These are phyloP conservation scores for Paracanthobrama guichenoti DNA, from an alignment of 2,113 vertebrate species.

Conservation along the genomic window DNA sequence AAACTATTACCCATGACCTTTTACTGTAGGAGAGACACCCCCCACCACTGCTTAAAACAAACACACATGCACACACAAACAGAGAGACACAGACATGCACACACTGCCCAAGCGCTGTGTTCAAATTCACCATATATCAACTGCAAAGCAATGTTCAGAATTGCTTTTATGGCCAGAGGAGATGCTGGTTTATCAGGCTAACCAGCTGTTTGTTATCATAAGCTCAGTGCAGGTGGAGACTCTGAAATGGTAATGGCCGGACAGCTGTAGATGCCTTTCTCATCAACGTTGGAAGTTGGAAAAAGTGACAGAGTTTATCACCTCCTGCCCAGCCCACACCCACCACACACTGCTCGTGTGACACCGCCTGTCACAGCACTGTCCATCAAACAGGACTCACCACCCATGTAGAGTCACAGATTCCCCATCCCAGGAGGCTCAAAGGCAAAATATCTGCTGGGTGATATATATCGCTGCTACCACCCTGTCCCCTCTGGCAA, in stretches of 20 bases:
- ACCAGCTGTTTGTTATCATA: conserved; percentile 59
- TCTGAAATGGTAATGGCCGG: conserved; percentile 52
- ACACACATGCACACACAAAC: conserved; percentile 25
- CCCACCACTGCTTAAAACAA: conserved; percentile 28
- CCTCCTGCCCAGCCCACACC: conserved; percentile 56
- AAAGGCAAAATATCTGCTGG: conserved; percentile 34
- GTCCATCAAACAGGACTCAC: conserved; percentile 60
- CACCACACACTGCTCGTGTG: conserved; percentile 61
- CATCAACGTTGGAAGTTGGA: conserved; percentile 31
- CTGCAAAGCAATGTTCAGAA: conserved; percentile 45
- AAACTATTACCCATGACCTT: conserved; percentile 55
- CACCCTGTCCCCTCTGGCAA: conserved; percentile 42
- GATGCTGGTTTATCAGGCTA: conserved; percentile 57
- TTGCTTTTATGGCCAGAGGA: conserved; percentile 49
- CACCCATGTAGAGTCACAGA: conserved; percentile 34
- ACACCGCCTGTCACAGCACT: conserved; percentile 69
- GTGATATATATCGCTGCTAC: conserved; percentile 42
- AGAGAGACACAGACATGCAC: conserved; percentile 6
- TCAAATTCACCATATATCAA: conserved; percentile 36
- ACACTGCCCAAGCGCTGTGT: conserved; percentile 7
- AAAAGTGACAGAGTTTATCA: conserved; percentile 68
- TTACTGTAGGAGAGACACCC: conserved; percentile 38
- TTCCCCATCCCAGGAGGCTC: conserved; percentile 22
- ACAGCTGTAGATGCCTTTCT: conserved; percentile 46
- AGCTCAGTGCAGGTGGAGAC: conserved; percentile 51